These are phyloP conservation scores for Bombus soroeensis DNA, from an alignment of 1,140 invertebrate genomes.

Conservation along the genomic window DNA sequence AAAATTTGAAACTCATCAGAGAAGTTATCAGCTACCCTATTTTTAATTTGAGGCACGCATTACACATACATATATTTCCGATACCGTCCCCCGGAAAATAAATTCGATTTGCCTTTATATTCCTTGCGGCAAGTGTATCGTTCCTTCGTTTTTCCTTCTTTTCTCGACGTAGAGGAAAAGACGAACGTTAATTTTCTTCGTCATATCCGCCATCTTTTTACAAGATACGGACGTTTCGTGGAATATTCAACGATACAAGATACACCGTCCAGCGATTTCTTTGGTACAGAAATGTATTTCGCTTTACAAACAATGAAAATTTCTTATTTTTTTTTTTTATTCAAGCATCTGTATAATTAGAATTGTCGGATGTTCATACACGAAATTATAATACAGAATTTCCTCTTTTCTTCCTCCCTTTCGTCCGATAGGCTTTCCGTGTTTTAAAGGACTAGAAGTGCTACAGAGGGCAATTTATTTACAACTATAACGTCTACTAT, in stretches of 20 bases:
- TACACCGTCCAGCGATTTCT: not conserved
- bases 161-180: not conserved
- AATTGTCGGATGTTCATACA: constrained; percentile 18
- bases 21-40: constrained; percentile 23
- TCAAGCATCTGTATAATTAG: constrained; percentile 13
- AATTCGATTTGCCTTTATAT: not conserved
- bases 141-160: not conserved
- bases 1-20: not conserved
- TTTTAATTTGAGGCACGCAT: constrained; percentile 13
- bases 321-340: too few relatives aligned
- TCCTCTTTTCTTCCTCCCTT: not conserved
- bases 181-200: not conserved
- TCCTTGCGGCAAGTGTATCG: not conserved
- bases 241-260: not conserved
- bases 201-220: not conserved
- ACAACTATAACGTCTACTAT: constrained; percentile 34
- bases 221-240: not conserved
- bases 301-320: constrained; percentile 30
- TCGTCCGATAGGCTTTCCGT: not conserved
- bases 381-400: constrained; percentile 39
- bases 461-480: constrained; percentile 40
- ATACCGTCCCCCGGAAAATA: not conserved
- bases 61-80: constrained; percentile 1
- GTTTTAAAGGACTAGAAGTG: constrained; percentile 33
- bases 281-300: constrained; percentile 19